phyloP scores from a whole-genome alignment of 2,113 vertebrate genomes.

The Drymodes brunneopygia region DNA sequence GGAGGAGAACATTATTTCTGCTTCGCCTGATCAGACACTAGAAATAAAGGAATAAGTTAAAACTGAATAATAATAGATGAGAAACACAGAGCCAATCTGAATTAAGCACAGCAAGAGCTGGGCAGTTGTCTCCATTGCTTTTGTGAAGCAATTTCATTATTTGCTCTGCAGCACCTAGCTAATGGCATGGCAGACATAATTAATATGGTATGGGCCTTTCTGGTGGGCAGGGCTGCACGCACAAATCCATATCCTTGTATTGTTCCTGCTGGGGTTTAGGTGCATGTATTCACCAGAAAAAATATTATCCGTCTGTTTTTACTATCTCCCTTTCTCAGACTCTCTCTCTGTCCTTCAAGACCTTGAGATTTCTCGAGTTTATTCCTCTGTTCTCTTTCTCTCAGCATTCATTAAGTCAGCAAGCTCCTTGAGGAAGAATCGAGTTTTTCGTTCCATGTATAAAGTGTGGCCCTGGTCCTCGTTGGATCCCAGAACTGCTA shows the following conservation, averaged over 20 bases:
- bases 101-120: not conserved
- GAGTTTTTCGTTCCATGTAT: not conserved
- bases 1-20: not conserved
- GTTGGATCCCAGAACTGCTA: not conserved
- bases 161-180: constrained; percentile 4
- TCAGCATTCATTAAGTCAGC: not conserved
- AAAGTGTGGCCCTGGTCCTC: not conserved
- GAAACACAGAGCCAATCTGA: not conserved
- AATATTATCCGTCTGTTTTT: not conserved
- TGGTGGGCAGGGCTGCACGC: not conserved
- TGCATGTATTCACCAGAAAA: not conserved
- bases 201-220: not conserved
- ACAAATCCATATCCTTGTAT: not conserved
- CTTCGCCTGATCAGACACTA: not conserved
- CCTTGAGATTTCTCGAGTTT: constrained; percentile 1
- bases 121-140: not conserved
- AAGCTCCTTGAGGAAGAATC: not conserved
- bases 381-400: not conserved
- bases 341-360: not conserved
- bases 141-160: constrained; percentile 10
- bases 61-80: not conserved
- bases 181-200: constrained; percentile 1
- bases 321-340: constrained; percentile 24
- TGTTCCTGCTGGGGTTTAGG: constrained; percentile 17
- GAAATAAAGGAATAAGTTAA: not conserved